Evolutionary conservation across 2,888 invertebrate species (phyloP), one percentile per base, ranked within the genome.

Genomic region (Trisateles emortualis): DNA sequence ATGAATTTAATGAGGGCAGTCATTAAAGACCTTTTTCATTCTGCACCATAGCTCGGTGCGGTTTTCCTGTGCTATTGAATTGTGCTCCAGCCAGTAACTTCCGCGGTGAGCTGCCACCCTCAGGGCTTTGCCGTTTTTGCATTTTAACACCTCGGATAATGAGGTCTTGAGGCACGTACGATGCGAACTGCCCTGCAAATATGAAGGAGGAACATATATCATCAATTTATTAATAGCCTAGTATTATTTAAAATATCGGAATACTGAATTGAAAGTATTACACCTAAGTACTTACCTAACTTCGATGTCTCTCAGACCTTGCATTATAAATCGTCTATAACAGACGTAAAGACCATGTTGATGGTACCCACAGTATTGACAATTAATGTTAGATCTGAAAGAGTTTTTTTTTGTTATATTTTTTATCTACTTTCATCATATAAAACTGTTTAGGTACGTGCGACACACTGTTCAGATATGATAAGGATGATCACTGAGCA

Each of bases 101-200:
- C 88, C 85, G 81, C 65, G 67, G 76, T 75, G 78, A 78, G 74
- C 75, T 77, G 60, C 72, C 68, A 70, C 76, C 83, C 79, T 73
- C 65, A 68, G 81, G 81, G 76, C 74, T 66, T 60, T 52, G 64
- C 65, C 82, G 77, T 78, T 87, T 87, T 85, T 81, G 81, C 83
- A 82, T 86, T 88, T 87, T 84, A 84, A 81, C 83, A 81, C 85
- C 76, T 78, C 69, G 61, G 65, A 83, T 88, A 87, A 88, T 87
- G 87, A 89, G 84, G 75, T 77, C 78, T 79, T 65, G 76, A 74
- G 77, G 74, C 76, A 77, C 73, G 78, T 80, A 72, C 49, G 63
- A 62, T 61, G 56, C 51, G 52, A 65, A 72, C 68, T 73, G 58
- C 54, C 67, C 57, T 48, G 59, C 59, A 62, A 61, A 65, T 67